Evolutionary conservation across 1,140 invertebrate species (phyloP), one percentile per base, ranked within the genome.

Genomic region (Lordiphosa mommai): DNA sequence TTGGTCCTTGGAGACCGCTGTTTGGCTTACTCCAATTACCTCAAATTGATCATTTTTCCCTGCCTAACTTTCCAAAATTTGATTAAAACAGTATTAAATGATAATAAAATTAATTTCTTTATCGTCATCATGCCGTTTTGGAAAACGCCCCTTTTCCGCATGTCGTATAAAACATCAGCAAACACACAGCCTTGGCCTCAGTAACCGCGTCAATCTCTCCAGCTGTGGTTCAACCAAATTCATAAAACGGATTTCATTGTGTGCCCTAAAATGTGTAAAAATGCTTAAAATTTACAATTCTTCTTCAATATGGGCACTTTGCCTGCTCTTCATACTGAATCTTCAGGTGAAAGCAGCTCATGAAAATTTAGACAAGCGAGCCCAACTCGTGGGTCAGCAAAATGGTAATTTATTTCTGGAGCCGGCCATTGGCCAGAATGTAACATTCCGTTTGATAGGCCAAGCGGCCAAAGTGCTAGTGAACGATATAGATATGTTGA

Each of bases 361-460:
- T 3, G 17, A 58, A 3, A 33, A 58, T 14, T 3, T 2, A 1
- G 20, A 20, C 6, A 29, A 50, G 1, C 63, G 52, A 7, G 43
- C 44, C 13, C 37, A 37, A 16, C 10, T 58, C 1, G 14, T 23
- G 0, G 48, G 37, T n/a, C 32, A 46, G 7, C 6, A 20, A 0
- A 44, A 85, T 44, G 64, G 68, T 4, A 71, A 52, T 29, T 33
- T 88, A 5, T 14, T 72, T 2, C 40, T 87, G n/a, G 40, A 61
- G 13, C 40, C 85, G 6, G 85, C 53, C 1, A 14, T 7, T 0
- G 63, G 69, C 50, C 69, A 61, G 30, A 88, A 88, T 44, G 61
- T 88, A 13, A 74, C 80, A 3, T 44, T 88, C 2, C 76, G 86
- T 3, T 27, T 88, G 0, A 79, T 70, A 47, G 76, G 72, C 3